These are phyloP conservation scores for Felis chaus DNA, from an alignment of 2,113 vertebrate genomes.

Conservation along the genomic window DNA sequence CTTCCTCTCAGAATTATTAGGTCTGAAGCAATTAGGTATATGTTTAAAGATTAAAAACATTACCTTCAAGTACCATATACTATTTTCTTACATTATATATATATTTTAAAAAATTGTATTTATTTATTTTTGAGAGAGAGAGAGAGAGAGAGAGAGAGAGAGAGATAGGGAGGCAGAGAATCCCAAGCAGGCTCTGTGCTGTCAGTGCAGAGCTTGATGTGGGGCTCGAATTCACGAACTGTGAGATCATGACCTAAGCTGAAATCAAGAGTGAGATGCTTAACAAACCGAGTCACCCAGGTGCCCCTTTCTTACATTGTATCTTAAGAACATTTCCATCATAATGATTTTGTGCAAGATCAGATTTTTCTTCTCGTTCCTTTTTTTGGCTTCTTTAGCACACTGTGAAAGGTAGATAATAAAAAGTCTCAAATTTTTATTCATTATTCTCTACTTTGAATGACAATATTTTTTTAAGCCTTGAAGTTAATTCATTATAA, in stretches of 20 bases:
- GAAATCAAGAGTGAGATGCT: no score
- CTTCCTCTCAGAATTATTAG: slow-evolving; percentile 3
- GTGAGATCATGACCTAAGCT: no score
- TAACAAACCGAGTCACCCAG: no score
- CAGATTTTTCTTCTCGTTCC: background rate
- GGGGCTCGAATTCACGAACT: no score
- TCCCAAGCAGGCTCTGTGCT: no score
- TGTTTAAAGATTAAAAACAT: background rate
- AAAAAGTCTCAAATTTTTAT: background rate
- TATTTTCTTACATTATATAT: background rate
- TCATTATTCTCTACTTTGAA: background rate
- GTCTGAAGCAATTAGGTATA: background rate
- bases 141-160: no score
- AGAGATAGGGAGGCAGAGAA: no score
- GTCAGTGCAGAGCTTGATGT: no score
- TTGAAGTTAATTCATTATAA: background rate
- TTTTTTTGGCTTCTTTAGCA: background rate
- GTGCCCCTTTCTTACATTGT: background rate
- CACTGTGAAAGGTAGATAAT: background rate
- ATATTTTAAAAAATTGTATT: no score
- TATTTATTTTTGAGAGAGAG: no score
- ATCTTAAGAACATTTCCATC: background rate
- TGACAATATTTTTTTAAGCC: background rate
- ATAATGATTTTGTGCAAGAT: background rate
- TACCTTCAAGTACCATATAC: background rate